These are phyloP conservation scores for Heterotis niloticus DNA, from an alignment of 2,113 vertebrate genomes.

Conservation along the genomic window DNA sequence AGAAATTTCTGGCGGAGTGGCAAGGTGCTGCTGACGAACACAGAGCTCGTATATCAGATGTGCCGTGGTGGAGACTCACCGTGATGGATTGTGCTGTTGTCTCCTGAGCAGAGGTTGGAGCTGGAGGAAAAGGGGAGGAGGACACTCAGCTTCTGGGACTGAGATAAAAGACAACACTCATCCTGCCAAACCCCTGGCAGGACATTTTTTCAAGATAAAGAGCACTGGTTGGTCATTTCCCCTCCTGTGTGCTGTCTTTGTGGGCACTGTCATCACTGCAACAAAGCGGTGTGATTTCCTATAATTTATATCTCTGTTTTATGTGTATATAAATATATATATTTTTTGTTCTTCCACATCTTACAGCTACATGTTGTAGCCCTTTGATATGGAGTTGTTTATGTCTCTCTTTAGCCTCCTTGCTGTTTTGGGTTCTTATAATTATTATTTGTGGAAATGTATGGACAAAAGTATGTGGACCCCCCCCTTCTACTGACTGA, in stretches of 20 bases:
- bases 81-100: conserved; percentile 27
- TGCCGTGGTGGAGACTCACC: neutral
- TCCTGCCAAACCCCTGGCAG: conserved; percentile 10
- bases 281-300: neutral
- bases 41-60: conserved; percentile 27
- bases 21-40: conserved; percentile 7
- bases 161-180: conserved; percentile 23
- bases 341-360: too few species aligned
- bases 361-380: neutral
- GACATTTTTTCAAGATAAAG: conserved; percentile 1
- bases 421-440: too few species aligned
- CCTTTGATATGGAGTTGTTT: neutral
- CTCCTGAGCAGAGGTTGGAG: neutral
- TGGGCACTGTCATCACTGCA: neutral
- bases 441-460: too few species aligned
- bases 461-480: too few species aligned
- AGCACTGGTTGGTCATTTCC: conserved; percentile 2
- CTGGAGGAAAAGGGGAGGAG: conserved; percentile 7
- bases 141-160: conserved; percentile 1
- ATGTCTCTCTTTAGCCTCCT: neutral
- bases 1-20: conserved; percentile 19
- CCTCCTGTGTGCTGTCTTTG: conserved; percentile 5
- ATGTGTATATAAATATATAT: too few species aligned
- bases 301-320: neutral
- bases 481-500: too few species aligned